phyloP scores from a whole-genome alignment of 2,113 vertebrate species.

The Nothoprocta pentlandii region DNA sequence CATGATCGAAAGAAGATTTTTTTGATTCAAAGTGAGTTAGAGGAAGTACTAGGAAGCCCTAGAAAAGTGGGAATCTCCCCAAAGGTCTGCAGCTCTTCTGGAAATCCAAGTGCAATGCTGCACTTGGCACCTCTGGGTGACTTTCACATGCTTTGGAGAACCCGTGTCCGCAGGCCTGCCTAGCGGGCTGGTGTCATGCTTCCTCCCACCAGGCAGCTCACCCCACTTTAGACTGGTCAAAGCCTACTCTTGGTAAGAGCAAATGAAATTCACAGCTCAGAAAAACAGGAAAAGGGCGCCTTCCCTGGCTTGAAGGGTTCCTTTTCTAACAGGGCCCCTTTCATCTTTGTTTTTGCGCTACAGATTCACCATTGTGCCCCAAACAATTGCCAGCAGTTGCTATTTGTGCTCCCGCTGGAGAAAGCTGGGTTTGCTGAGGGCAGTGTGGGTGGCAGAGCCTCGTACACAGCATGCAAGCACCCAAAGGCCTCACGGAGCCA shows the following conservation, averaged over 20 bases:
- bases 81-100: not conserved
- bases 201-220: not conserved
- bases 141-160: not conserved
- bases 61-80: not conserved
- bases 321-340: not conserved
- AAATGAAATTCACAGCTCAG: conserved; percentile 1
- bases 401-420: not conserved
- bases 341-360: not conserved
- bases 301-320: accelerated
- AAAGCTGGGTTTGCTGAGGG: not conserved
- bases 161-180: not conserved
- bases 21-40: not conserved
- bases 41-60: not conserved
- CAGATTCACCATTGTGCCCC: not conserved
- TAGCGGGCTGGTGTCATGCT: not conserved
- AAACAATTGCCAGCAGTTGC: not conserved
- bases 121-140: not conserved
- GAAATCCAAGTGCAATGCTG: not conserved
- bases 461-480: not conserved
- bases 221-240: not conserved
- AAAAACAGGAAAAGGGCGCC: not conserved
- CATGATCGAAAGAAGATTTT: not conserved
- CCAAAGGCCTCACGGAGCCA: not conserved
- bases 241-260: not conserved
- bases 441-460: conserved; percentile 6